phyloP scores from a whole-genome alignment of 2,797 vertebrate species.

The Poecilia wingei region DNA sequence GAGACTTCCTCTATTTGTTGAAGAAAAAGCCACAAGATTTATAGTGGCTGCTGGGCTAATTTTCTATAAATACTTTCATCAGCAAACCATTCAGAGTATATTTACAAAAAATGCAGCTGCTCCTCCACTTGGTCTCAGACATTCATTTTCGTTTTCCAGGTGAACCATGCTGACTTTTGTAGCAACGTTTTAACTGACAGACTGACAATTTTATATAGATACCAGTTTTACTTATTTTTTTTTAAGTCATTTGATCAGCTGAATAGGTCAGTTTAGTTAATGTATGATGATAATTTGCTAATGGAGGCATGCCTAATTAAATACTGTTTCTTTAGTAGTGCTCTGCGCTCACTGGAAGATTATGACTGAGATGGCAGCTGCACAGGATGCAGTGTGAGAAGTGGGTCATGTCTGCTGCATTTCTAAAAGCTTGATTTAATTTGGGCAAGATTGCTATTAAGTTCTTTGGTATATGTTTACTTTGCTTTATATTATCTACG shows the following conservation, averaged over 20 bases:
- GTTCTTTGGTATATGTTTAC: not conserved
- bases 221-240: constrained; percentile 7
- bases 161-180: constrained; percentile 30
- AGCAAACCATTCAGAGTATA: constrained; percentile 55
- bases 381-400: not conserved
- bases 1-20: constrained; percentile 59
- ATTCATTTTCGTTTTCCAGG: constrained; percentile 31
- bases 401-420: not conserved
- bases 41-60: constrained; percentile 54
- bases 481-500: not conserved
- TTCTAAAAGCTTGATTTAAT: not conserved
- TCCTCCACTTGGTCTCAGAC: not conserved
- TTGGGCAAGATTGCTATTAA: not conserved
- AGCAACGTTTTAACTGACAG: constrained; percentile 16
- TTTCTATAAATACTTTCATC: constrained; percentile 71
- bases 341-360: not conserved
- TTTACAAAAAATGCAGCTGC: constrained; percentile 44
- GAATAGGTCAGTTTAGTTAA: constrained; percentile 3
- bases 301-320: not conserved
- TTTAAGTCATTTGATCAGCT: not conserved
- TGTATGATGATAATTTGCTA: constrained; percentile 15
- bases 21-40: constrained; percentile 55
- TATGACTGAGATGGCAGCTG: not conserved
- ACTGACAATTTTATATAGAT: not conserved
- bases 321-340: not conserved